These are phyloP conservation scores for Sinodicranocentrus sp. DNA, from an alignment of 2,888 invertebrate genomes.

Conservation along the genomic window DNA sequence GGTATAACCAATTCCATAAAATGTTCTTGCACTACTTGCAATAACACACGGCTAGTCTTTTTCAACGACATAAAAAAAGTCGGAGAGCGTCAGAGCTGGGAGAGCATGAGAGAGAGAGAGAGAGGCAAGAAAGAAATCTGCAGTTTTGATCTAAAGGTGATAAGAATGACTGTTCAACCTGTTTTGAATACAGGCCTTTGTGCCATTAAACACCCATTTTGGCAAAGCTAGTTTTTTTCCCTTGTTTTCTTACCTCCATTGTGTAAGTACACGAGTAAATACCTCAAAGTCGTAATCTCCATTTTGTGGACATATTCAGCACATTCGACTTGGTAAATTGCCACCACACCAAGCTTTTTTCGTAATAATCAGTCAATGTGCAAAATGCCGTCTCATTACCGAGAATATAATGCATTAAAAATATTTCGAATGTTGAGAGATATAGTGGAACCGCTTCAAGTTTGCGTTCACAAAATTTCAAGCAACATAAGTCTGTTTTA, in stretches of 20 bases:
- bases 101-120: conserved; percentile 29
- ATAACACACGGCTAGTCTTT: conserved; percentile 8
- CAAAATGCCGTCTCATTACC: conserved; percentile 38
- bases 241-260: not conserved
- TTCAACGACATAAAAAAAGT: conserved; percentile 43
- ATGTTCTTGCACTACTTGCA: conserved; percentile 31
- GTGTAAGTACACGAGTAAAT: conserved; percentile 35
- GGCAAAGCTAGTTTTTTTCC: conserved; percentile 57
- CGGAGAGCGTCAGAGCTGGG: conserved; percentile 7
- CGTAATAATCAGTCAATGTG: conserved; percentile 61
- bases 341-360: not conserved
- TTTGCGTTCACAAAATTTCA: too few species aligned
- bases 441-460: too few species aligned
- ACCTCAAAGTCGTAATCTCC: conserved; percentile 59
- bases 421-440: too few species aligned
- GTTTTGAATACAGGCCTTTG: conserved; percentile 61
- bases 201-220: conserved; percentile 66
- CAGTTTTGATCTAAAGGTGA: conserved; percentile 59
- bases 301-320: conserved; percentile 34
- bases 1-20: conserved; percentile 59
- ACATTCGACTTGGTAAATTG: not conserved
- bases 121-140: conserved; percentile 50
- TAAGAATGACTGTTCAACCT: conserved; percentile 66
- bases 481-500: too few species aligned
- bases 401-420: too few species aligned